Evolutionary conservation across 2,797 vertebrate species (phyloP), one percentile per base, ranked within the genome.

Genomic region (Orientallactaga sibirica): DNA sequence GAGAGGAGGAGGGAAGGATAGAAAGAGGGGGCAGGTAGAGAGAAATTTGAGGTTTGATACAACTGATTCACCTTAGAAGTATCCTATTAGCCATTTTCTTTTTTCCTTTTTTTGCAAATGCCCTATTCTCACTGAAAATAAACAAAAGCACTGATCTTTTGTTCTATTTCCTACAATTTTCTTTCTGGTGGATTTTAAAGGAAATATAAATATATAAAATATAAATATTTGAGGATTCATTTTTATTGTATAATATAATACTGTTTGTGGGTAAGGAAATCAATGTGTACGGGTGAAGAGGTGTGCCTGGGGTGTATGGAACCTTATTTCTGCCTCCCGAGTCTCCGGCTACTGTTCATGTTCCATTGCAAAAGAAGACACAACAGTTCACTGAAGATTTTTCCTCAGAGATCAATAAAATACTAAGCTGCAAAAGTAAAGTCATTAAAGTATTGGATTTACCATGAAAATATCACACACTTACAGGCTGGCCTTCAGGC

Each of bases 341-440:
- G 43, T 74, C 22, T 19, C 86, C 93, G 80, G 80, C 48, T 84
- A 33, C 15, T 92, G 82, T 95, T 78, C 48, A 52, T 91, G 81
- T 91, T 90, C 73, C 27, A 25, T 25, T 77, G 74, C 18, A 78
- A 61, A 84, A 67, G 43, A 75, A 86, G 94, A 74, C 52, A 76
- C 1, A 89, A 41, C 67, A 67, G 83, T 20, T 90, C n/a, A 52
- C 48, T 73, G 66, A 25, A 52, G 37, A 43, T 93, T 92, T 58
- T 94, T 88, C 71, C 66, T 92, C 84, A 73, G 77, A 95, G 73
- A 93, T 93, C 66, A 81, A 92, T 93, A 88, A 96, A 86, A 92
- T 85, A 79, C 92, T 86, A 92, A 71, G 81, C 29, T 20, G 20
- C 52, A 81, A 83, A 94, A 90, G 82, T 71, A 67, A 7, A 93